A percentile compares a stretch with the other conserved stretches of the same genome.
phyloP scores from a whole-genome alignment of 2,888 invertebrate genomes.

The Anaspis maculata region DNA sequence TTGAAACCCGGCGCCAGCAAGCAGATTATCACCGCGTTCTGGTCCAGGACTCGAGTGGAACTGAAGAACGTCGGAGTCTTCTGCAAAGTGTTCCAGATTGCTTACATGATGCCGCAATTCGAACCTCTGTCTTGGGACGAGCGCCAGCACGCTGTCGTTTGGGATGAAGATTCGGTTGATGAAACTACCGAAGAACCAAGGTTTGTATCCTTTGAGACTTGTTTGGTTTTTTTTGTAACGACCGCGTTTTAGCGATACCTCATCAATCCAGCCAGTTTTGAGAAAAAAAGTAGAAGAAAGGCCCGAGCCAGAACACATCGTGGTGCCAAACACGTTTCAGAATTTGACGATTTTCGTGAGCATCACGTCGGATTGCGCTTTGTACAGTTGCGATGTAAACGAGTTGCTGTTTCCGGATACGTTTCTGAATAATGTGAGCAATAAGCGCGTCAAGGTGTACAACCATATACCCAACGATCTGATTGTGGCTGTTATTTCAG shows the following conservation, averaged over 20 bases:
- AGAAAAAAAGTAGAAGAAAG: constrained; percentile 25
- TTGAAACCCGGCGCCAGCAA: constrained; percentile 40
- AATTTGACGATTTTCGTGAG: constrained; percentile 45
- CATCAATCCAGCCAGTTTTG: too few species aligned
- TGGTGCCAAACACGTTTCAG: constrained; percentile 26
- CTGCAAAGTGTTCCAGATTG: constrained; percentile 16
- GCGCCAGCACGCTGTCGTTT: constrained; percentile 36
- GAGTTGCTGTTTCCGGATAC: constrained; percentile 47
- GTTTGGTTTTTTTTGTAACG: too few species aligned
- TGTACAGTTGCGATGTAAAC: constrained; percentile 42
- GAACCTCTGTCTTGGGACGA: constrained; percentile 40
- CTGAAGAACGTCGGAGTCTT: constrained; percentile 26
- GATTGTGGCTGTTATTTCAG: too few species aligned
- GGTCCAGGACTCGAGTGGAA: constrained; percentile 37
- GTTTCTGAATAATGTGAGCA: constrained; percentile 45
- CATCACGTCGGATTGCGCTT: constrained; percentile 47
- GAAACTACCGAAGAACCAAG: background rate
- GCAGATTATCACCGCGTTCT: constrained; percentile 46
- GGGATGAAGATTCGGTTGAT: constrained; percentile 18
- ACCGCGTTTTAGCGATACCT: too few species aligned
- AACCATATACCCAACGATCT: too few species aligned
- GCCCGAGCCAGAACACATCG: constrained; percentile 32
- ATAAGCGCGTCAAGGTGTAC: background rate
- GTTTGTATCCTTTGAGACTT: background rate
- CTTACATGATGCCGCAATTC: constrained; percentile 21